Evolutionary conservation across 2,888 invertebrate genomes (phyloP), one percentile per base, ranked within the genome.

Genomic region (Xanthia togata): DNA sequence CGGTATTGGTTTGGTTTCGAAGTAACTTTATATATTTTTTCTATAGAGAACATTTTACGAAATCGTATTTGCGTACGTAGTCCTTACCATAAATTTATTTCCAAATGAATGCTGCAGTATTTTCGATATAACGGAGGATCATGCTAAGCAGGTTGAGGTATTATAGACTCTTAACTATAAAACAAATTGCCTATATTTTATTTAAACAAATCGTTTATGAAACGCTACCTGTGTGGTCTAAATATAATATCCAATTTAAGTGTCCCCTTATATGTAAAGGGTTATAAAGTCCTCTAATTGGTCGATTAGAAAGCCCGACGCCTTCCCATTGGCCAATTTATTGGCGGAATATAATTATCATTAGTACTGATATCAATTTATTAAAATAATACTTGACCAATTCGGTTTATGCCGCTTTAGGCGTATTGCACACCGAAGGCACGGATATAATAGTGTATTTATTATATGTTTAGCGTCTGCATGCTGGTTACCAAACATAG

Each of bases 221-320:
- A 70, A 60, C 26, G 41, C 70, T 23, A 41, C 62, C 9, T 57
- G 85, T 85, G 77, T 63, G 57, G 70, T 71, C 70, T 38, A 60
- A 73, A 67, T 44, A 63, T 76, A 62, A 70, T 69, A 78, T 83
- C 14, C 50, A 83, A 82, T 86, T 69, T 68, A 78, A 73, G 60
- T 65, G 71, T 71, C 35, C 20, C 86, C 86, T 59, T 86, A 83
- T 74, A 83, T 74, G 83, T 65, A 62, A 62, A 69, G 35, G 47
- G 57, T 83, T 55, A 85, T 83, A 83, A 78, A 72, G 20, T 63
- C 55, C 38, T 83, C 41, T 78, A 83, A 83, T 86, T 83, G 83
- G 86, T 68, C 74, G 74, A 67, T 78, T 86, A 67, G 65, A 83
- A 68, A 70, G 59, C 70, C 17, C 41, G n/a, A 77, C 83, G 70